These are phyloP conservation scores for Rhagoletis zephyria DNA, from an alignment of 1,140 invertebrate species.

Conservation along the genomic window DNA sequence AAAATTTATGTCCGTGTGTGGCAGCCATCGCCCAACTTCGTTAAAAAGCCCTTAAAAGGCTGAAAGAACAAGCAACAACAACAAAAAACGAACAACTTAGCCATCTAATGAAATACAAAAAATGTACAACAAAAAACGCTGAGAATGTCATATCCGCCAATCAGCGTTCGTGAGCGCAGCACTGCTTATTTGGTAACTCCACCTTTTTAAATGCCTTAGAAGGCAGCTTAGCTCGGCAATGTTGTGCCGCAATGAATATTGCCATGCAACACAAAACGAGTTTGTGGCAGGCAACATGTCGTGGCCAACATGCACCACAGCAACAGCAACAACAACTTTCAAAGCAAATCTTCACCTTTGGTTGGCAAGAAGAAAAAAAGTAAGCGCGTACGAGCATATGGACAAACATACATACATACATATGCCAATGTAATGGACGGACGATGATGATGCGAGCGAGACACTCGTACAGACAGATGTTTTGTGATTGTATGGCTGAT, in stretches of 20 bases:
- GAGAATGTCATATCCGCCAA: not conserved
- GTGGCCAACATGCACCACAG: slow-evolving; percentile 8
- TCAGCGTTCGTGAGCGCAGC: slow-evolving; percentile 9
- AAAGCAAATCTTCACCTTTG: not conserved
- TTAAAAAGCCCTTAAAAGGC: slow-evolving; percentile 45
- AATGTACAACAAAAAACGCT: not conserved
- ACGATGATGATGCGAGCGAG: not conserved
- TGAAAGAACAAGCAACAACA: slow-evolving; percentile 1
- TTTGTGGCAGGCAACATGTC: slow-evolving; percentile 48
- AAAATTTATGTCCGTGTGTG: slow-evolving; percentile 36
- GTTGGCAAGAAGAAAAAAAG: not conserved
- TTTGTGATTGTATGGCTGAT: slow-evolving; percentile 13
- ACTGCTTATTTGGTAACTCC: slow-evolving; percentile 4
- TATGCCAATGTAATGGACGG: not conserved
- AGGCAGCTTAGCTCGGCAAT: not conserved
- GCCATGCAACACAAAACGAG: slow-evolving; percentile 44
- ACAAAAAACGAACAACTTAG: not conserved
- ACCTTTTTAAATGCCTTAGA: slow-evolving; percentile 1
- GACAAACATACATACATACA: not conserved
- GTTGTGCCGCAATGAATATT: not conserved
- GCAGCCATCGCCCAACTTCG: slow-evolving; percentile 35
- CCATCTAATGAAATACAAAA: not conserved
- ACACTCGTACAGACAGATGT: slow-evolving; percentile 8
- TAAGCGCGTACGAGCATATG: too few relatives aligned
- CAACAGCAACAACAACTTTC: not conserved